Evolutionary conservation across 2,797 vertebrate species (phyloP).

Genomic region (Ataeniobius toweri): DNA sequence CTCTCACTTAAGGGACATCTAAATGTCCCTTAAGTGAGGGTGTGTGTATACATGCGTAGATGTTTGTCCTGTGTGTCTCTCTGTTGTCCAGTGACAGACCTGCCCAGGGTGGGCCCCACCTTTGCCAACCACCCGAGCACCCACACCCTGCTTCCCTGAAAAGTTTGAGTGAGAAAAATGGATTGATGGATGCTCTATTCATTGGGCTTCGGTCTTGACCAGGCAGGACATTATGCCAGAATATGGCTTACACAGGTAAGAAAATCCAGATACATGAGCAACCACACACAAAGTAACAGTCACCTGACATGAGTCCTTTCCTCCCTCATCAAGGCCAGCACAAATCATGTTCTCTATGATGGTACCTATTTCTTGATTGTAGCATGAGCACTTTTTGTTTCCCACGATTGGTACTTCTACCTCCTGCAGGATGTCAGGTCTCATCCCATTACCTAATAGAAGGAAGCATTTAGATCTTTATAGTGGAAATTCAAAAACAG

Average conservation of each 20-base stretch:
- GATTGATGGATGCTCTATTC: too few relatives aligned
- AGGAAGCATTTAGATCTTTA: not conserved
- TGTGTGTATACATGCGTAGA: too few relatives aligned
- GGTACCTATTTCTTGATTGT: rapidly evolving
- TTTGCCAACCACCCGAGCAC: too few relatives aligned
- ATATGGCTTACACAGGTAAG: not conserved
- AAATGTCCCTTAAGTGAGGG: too few relatives aligned
- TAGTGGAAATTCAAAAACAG: too few relatives aligned
- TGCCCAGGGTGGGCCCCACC: too few relatives aligned
- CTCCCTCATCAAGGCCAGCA: conserved; percentile 44
- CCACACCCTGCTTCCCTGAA: too few relatives aligned
- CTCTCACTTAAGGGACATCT: too few relatives aligned
- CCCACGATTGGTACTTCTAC: conserved; percentile 60
- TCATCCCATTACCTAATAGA: not conserved
- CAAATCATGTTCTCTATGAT: conserved; percentile 63
- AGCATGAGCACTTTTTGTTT: conserved; percentile 8
- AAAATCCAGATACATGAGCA: not conserved
- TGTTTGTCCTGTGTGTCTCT: too few relatives aligned
- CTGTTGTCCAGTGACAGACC: too few relatives aligned
- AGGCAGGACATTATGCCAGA: not conserved
- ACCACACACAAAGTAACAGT: not conserved
- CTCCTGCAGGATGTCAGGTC: conserved; percentile 51
- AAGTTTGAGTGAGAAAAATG: too few relatives aligned
- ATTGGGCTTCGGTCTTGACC: not conserved
- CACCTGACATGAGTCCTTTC: conserved; percentile 70